These are phyloP conservation scores for Byasa hedistus DNA, from an alignment of 2,888 invertebrate genomes.

Conservation along the genomic window DNA sequence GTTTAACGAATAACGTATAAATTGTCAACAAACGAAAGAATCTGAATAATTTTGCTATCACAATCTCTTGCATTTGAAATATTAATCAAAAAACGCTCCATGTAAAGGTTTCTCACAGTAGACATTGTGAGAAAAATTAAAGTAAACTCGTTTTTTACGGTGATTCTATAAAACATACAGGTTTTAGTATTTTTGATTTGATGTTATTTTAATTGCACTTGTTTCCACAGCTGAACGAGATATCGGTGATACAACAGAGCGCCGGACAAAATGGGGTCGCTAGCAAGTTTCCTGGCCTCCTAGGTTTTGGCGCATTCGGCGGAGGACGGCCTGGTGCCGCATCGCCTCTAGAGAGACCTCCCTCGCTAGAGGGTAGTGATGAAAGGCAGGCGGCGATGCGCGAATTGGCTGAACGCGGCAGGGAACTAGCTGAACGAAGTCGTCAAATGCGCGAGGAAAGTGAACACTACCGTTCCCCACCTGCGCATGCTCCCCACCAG, in stretches of 20 bases:
- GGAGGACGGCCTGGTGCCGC: conserved; percentile 78
- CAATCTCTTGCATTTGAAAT: no score
- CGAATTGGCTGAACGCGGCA: conserved; percentile 77
- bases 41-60: no score
- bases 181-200: background rate
- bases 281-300: conserved; percentile 86
- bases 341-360: conserved; percentile 73
- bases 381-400: conserved; percentile 75
- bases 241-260: conserved; percentile 87
- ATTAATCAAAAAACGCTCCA: no score
- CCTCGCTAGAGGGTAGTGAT: conserved; percentile 68
- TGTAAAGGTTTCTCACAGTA: background rate
- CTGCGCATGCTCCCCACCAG: conserved; percentile 58
- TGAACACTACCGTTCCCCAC: conserved; percentile 68
- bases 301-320: conserved; percentile 87
- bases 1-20: no score
- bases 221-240: conserved; percentile 85
- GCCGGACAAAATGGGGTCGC: conserved; percentile 85
- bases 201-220: background rate
- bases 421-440: conserved; percentile 75
- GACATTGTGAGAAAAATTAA: background rate
- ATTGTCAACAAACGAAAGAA: no score
- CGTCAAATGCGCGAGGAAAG: conserved; percentile 74
- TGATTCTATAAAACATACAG: no score
- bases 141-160: no score